Evolutionary conservation across 2,888 invertebrate species (phyloP).

Genomic region (Rosalia funebris): DNA sequence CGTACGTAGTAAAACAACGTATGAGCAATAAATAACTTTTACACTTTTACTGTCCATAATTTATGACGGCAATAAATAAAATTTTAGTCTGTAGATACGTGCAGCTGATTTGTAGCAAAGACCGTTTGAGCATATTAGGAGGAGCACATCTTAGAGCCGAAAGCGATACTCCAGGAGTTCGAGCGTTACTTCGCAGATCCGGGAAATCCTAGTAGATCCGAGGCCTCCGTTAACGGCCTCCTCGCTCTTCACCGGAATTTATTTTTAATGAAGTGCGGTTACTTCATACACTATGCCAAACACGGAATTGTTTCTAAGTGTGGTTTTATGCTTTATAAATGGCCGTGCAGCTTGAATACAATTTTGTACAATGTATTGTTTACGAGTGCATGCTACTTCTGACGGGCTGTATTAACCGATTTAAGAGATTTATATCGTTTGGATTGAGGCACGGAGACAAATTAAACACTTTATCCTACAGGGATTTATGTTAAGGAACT

Average conservation of each 20-base stretch:
- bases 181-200: constrained; percentile 57
- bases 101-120: constrained; percentile 33
- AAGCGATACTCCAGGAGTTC: constrained; percentile 27
- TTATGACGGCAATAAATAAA: constrained; percentile 28
- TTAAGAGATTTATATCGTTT: too few relatives aligned
- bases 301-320: constrained; percentile 25
- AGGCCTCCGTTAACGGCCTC: constrained; percentile 61
- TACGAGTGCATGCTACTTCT: too few relatives aligned
- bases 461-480: too few relatives aligned
- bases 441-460: too few relatives aligned
- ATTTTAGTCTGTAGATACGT: constrained; percentile 23
- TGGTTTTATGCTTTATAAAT: constrained; percentile 7
- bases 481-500: too few relatives aligned
- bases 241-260: constrained; percentile 63
- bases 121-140: constrained; percentile 30
- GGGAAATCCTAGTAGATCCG: constrained; percentile 64
- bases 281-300: constrained; percentile 23
- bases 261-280: constrained; percentile 67
- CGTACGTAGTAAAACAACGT: constrained; percentile 7
- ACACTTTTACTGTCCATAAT: constrained; percentile 24
- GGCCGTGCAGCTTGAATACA: too few relatives aligned
- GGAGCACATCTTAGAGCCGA: constrained; percentile 31
- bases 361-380: too few relatives aligned
- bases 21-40: constrained; percentile 26
- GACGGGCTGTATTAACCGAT: too few relatives aligned